These are phyloP conservation scores for Deroptyus accipitrinus DNA, from an alignment of 2,113 vertebrate genomes.

Conservation along the genomic window DNA sequence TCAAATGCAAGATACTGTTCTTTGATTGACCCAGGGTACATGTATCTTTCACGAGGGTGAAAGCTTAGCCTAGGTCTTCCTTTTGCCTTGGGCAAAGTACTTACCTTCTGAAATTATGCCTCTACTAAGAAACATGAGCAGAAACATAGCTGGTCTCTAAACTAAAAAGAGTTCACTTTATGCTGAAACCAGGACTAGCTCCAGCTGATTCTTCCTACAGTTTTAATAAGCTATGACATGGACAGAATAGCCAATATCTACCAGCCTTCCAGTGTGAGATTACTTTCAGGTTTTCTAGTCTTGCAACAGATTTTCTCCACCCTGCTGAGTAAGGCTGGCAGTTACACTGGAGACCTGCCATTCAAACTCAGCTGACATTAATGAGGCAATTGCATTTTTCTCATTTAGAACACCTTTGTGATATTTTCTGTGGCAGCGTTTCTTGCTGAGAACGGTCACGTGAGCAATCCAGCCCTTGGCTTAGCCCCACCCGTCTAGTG, in stretches of 20 bases:
- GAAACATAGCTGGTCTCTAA: not conserved
- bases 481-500: too few relatives aligned
- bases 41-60: not conserved
- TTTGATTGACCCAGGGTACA: rapidly evolving
- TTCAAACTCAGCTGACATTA: not conserved
- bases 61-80: not conserved
- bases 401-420: not conserved
- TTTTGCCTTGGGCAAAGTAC: not conserved
- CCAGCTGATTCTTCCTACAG: not conserved
- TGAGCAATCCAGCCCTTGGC: too few relatives aligned
- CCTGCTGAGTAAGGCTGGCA: not conserved
- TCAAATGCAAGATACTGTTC: not conserved
- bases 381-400: not conserved
- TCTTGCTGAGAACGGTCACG: too few relatives aligned
- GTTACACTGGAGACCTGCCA: not conserved
- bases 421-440: not conserved
- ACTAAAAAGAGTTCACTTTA: not conserved
- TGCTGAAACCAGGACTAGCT: not conserved
- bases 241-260: not conserved
- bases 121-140: not conserved
- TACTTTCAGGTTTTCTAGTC: not conserved
- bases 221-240: not conserved
- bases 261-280: not conserved
- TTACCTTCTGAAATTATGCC: not conserved
- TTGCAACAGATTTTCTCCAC: not conserved